A percentile compares a stretch with the other conserved stretches of the same genome.
These are phyloP conservation scores for Saturnia japonica DNA, from an alignment of 2,888 invertebrate genomes.

Conservation along the genomic window DNA sequence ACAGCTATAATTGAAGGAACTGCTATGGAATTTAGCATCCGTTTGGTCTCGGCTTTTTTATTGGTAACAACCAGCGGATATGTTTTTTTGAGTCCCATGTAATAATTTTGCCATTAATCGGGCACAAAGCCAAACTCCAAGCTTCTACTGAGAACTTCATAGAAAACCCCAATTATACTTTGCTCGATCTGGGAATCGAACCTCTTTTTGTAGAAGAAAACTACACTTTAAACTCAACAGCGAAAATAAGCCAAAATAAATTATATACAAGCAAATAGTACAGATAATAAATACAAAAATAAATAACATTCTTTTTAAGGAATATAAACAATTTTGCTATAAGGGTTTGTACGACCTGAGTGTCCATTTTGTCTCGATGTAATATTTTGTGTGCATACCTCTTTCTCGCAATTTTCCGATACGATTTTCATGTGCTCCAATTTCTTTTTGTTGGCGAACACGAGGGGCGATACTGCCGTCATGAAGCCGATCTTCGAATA, in stretches of 20 bases:
- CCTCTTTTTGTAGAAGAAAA: too few relatives aligned
- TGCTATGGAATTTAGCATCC: too few relatives aligned
- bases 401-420: conserved; percentile 71
- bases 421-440: conserved; percentile 72
- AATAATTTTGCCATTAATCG: too few relatives aligned
- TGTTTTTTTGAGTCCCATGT: too few relatives aligned
- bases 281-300: neutral
- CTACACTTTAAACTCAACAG: neutral
- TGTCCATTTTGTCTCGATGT: conserved; percentile 1
- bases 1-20: too few relatives aligned
- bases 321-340: neutral
- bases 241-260: neutral
- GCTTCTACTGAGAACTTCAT: too few relatives aligned
- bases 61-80: too few relatives aligned
- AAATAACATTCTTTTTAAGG: neutral
- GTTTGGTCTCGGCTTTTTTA: too few relatives aligned
- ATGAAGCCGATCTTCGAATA: conserved; percentile 72
- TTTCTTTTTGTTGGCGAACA: conserved; percentile 69
- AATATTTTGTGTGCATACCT: conserved; percentile 47
- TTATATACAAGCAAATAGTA: neutral
- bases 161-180: too few relatives aligned
- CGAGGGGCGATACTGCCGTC: conserved; percentile 64
- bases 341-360: neutral
- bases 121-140: too few relatives aligned
- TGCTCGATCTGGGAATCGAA: too few relatives aligned